Percentiles rank a stretch among this genome's conserved stretches.
Evolutionary conservation across 1,140 invertebrate genomes (phyloP).

Genomic region (Pseudomyrmex flavicornis): DNA sequence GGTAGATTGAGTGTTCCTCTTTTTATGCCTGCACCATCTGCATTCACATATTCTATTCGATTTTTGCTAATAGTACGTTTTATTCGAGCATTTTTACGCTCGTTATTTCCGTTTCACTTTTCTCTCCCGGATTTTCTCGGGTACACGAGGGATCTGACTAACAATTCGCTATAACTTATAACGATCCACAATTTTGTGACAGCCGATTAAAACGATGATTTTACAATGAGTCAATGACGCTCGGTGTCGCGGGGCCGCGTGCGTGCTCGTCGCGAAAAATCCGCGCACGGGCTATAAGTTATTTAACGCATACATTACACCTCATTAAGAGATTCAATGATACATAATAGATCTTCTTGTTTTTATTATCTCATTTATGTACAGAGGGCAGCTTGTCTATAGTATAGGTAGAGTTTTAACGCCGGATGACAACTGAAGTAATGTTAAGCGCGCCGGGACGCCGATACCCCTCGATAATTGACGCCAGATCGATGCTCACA

Average conservation of each 20-base stretch:
- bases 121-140: slow-evolving; percentile 19
- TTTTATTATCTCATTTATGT: slow-evolving; percentile 74
- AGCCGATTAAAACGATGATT: slow-evolving; percentile 11
- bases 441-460: slow-evolving; percentile 54
- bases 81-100: neutral
- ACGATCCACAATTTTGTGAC: neutral
- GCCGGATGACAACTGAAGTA: slow-evolving; percentile 62
- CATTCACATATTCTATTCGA: neutral
- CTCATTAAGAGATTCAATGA: slow-evolving; percentile 82
- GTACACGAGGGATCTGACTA: neutral
- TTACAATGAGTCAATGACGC: neutral
- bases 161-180: slow-evolving; percentile 6
- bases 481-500: slow-evolving; percentile 65
- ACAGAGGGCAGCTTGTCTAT: slow-evolving; percentile 78
- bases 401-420: slow-evolving; percentile 62
- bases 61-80: neutral
- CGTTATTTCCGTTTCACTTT: slow-evolving; percentile 9
- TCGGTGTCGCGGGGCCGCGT: slow-evolving; percentile 36
- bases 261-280: slow-evolving; percentile 13
- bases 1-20: slow-evolving; percentile 5
- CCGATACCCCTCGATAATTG: slow-evolving; percentile 64
- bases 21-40: neutral
- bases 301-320: slow-evolving; percentile 82
- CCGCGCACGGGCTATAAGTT: slow-evolving; percentile 77
- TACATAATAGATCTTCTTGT: slow-evolving; percentile 72